Percentiles rank a stretch among this genome's conserved stretches.
Evolutionary conservation across 2,797 vertebrate genomes (phyloP).

Genomic region (Tiaroga cobitis): DNA sequence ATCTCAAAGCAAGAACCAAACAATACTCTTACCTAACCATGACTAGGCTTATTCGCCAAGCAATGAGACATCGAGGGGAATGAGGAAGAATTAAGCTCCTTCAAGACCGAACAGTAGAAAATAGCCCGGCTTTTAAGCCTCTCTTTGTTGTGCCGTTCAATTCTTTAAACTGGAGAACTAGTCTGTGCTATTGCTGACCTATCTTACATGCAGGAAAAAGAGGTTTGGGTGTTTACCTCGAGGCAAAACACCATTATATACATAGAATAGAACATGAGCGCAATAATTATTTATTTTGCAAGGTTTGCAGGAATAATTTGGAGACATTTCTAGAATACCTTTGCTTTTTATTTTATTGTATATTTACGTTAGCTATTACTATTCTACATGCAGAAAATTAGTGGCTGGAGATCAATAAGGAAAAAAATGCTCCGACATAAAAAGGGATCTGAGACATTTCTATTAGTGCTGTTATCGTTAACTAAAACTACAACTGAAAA

Average conservation of each 20-base stretch:
- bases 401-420: neutral
- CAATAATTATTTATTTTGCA: neutral
- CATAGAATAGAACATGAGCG: neutral
- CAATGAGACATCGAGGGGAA: constrained; percentile 61
- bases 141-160: constrained; percentile 70
- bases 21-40: constrained; percentile 59
- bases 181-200: neutral
- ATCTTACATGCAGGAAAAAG: neutral
- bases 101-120: constrained; percentile 68
- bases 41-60: constrained; percentile 61
- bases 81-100: constrained; percentile 61
- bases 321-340: too few relatives aligned
- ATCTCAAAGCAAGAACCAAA: constrained; percentile 57
- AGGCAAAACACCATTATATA: neutral
- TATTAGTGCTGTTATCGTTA: too few relatives aligned
- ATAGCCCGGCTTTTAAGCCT: constrained; percentile 77
- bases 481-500: too few relatives aligned
- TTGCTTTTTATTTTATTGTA: neutral
- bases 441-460: neutral
- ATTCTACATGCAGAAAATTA: neutral
- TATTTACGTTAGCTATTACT: neutral
- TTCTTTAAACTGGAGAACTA: neutral
- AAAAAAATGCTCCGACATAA: too few relatives aligned
- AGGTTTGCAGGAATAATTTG: too few relatives aligned
- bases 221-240: neutral